A percentile compares a stretch with the other conserved stretches of the same genome.
Conservation (phyloP, 1,140 invertebrate genomes). For the Drosophila grimshawi region DNA sequence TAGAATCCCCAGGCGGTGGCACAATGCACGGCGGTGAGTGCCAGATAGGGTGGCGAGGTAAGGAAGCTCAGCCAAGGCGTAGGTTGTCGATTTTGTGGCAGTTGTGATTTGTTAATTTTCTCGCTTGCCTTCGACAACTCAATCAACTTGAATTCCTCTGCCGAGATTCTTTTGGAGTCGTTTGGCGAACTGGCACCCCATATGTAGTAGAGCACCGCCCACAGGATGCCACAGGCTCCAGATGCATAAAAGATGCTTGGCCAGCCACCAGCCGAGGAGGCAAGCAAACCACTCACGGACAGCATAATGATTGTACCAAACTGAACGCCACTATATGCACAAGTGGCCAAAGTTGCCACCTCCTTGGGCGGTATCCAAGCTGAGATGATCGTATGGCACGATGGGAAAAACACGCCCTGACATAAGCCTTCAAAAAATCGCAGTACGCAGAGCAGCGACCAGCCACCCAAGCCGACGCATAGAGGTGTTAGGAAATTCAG, state of each 20-base stretch:
- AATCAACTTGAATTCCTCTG: constrained; percentile 60
- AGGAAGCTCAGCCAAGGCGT: constrained; percentile 90
- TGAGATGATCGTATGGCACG: constrained; percentile 90
- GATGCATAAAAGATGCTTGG: constrained; percentile 91
- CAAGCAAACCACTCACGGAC: constrained; percentile 86
- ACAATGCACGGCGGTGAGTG: constrained; percentile 85
- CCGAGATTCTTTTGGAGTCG: constrained; percentile 86
- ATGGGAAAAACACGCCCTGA: constrained; percentile 92
- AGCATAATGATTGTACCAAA: constrained; percentile 90
- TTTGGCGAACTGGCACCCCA: constrained; percentile 88
- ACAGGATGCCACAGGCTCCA: constrained; percentile 86
- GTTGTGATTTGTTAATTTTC: not conserved
- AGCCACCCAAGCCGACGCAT: constrained; percentile 84
- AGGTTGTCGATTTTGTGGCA: constrained; percentile 13
- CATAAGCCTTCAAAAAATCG: constrained; percentile 90
- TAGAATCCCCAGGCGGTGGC: constrained; percentile 95
- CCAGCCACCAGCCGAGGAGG: constrained; percentile 88
- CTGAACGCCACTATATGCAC: constrained; percentile 87
- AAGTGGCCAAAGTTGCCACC: constrained; percentile 85
- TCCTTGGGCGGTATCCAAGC: constrained; percentile 89
- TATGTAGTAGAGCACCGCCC: constrained; percentile 84
- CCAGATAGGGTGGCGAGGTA: constrained; percentile 91
- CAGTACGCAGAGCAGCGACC: constrained; percentile 85
- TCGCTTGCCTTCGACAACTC: constrained; percentile 28
- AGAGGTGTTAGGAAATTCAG: constrained; percentile 84